phyloP scores from a whole-genome alignment of 2,888 invertebrate genomes.

The Melangyna quadrimaculata region DNA sequence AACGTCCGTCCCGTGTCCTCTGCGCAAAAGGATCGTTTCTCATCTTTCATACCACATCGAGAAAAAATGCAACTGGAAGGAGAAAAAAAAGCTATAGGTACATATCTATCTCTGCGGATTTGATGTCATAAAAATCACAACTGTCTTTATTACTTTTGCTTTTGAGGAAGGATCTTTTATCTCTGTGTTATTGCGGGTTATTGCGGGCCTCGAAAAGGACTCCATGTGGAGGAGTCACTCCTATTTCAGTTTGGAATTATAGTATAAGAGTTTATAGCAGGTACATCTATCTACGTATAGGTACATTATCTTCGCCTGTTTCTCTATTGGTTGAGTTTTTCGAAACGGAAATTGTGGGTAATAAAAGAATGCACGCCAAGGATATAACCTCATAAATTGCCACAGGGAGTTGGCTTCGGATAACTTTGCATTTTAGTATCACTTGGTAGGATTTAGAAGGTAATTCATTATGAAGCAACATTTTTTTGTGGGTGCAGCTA shows the following conservation, averaged over 20 bases:
- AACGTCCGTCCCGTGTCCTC: too few relatives aligned
- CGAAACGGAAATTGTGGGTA: constrained; percentile 25
- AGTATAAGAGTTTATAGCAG: too few relatives aligned
- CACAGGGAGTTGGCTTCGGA: constrained; percentile 34
- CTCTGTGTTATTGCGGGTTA: background rate
- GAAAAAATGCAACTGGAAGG: background rate
- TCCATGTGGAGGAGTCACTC: constrained; percentile 42
- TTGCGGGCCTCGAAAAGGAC: background rate
- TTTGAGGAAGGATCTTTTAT: constrained; percentile 34
- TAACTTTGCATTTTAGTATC: constrained; percentile 55
- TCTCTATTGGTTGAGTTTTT: constrained; percentile 16
- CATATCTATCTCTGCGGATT: background rate
- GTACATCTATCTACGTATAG: background rate
- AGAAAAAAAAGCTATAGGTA: background rate
- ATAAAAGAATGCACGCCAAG: constrained; percentile 54
- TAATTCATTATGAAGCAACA: constrained; percentile 44
- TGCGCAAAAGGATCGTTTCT: constrained; percentile 37
- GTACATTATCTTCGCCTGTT: background rate
- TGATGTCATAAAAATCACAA: constrained; percentile 65
- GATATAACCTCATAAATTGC: constrained; percentile 66
- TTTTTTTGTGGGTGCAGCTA: constrained; percentile 32
- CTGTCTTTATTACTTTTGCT: constrained; percentile 60
- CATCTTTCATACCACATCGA: constrained; percentile 44
- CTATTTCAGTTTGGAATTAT: constrained; percentile 36
- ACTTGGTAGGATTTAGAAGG: constrained; percentile 48